Base-by-base conservation (phyloP, 2,797 vertebrate species). In the Chromobotia macracanthus region DNA sequence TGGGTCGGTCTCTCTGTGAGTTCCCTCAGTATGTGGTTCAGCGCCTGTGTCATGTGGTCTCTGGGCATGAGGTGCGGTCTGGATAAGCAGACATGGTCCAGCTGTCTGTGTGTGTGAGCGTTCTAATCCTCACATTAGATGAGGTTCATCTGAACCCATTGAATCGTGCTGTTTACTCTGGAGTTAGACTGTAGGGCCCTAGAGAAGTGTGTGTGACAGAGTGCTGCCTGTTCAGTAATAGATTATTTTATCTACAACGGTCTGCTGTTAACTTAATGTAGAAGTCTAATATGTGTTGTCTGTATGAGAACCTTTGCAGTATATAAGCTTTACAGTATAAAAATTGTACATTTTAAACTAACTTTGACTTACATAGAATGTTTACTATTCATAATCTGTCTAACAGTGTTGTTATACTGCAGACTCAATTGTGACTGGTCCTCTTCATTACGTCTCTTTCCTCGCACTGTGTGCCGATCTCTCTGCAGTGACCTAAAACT, bases 1-100 rank as follows among this genome's bases (percentile, higher is more conserved):
- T 71, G 31, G 8, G 28, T 23, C 18, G 31, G 64, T 56, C 19
- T 51, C 25, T 64, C 31, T 73, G 55, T 50, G 48, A 13, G 25
- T 58, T 68, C 5, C 13, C 75, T 65, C 61, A 72, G 72, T 50
- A 35, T 80, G 75, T 61, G 71, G 65, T 61, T 23, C 64, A 18
- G 64, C 1, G 6, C 31, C 10, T 82, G 64, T 80, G 77, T 85
- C 79, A 85, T 83, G 84, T 83, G 81, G 81, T 72, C 9, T 11
- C 23, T n/a, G 77, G 61, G 63, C 79, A 81, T 60, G n/a, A 80
- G 75, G 79, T 79, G 75, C 35, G 81, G 84, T 83, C 71, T 28
- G 77, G 35, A 78, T 25, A 80, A 63, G 13, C 21, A 18, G 60
- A 25, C 28, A 31, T 1, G 38, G 53, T 64, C 48, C 23, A 35